Percentiles rank a stretch among this genome's conserved stretches.
These are phyloP conservation scores for Holothuria scabra DNA, from an alignment of 53 echinoderm and acorn worm species.

Conservation along the genomic window DNA sequence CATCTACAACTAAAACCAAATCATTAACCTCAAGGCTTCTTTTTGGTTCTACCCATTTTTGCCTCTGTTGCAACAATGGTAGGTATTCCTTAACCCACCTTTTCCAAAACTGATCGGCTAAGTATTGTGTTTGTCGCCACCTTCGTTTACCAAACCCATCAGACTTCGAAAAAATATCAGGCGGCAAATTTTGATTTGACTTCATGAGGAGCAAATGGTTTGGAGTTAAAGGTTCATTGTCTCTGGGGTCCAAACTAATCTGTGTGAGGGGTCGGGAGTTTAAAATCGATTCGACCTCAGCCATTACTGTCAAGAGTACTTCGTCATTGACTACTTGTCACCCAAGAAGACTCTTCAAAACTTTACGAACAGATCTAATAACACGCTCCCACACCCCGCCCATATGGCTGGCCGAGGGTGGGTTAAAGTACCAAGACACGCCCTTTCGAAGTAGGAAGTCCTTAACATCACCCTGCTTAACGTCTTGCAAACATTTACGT, in stretches of 20 bases:
- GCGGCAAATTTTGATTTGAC: neutral
- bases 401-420: neutral
- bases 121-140: neutral
- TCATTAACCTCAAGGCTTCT: too few relatives aligned
- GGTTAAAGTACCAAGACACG: neutral
- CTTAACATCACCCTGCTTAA: neutral
- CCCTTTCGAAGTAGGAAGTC: neutral
- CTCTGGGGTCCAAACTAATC: neutral
- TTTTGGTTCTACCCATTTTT: neutral
- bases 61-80: too few relatives aligned
- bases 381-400: neutral
- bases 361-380: neutral
- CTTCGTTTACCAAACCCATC: neutral
- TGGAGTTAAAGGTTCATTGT: neutral
- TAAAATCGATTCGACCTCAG: neutral
- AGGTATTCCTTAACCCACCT: neutral
- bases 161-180: neutral
- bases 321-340: neutral
- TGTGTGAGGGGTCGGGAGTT: conserved; percentile 4
- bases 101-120: neutral
- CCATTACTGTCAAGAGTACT: neutral
- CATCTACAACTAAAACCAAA: too few relatives aligned
- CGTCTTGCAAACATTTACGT: neutral
- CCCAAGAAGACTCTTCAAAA: neutral
- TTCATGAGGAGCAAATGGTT: neutral